Conservation (phyloP, 2,797 vertebrate genomes). For the Cyprinella venusta region DNA sequence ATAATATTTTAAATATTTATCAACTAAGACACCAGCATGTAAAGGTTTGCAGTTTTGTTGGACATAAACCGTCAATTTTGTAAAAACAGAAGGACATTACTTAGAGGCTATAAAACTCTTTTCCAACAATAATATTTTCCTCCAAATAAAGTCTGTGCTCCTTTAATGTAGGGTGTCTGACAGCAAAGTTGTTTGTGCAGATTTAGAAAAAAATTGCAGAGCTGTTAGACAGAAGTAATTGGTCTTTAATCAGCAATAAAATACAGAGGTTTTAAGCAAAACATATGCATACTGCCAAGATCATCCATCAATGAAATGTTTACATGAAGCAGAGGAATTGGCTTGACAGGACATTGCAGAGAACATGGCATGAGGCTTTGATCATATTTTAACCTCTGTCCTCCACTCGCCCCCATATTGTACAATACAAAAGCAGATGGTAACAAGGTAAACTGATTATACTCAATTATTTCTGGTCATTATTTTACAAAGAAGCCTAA, state of each 20-base stretch:
- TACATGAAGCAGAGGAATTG: constrained; percentile 23
- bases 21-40: not conserved
- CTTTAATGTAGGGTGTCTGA: constrained; percentile 22
- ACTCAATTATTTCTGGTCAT: constrained; percentile 64
- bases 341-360: constrained; percentile 21
- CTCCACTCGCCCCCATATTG: not conserved
- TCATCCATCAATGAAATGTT: constrained; percentile 30
- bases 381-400: constrained; percentile 8
- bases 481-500: constrained; percentile 44
- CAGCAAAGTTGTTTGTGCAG: constrained; percentile 16
- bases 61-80: not conserved
- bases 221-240: constrained; percentile 19
- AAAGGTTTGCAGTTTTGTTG: not conserved
- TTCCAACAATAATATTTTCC: constrained; percentile 36
- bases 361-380: constrained; percentile 1
- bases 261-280: constrained; percentile 20
- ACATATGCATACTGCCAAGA: constrained; percentile 31
- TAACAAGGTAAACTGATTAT: constrained; percentile 45
- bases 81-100: constrained; percentile 13
- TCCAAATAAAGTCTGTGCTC: not conserved
- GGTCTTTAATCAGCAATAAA: constrained; percentile 40
- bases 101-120: not conserved
- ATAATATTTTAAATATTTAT: constrained; percentile 28
- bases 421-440: constrained; percentile 26
- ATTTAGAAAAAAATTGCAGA: not conserved